A percentile compares a stretch with the other conserved stretches of the same genome.
Evolutionary conservation across 1,140 invertebrate genomes (phyloP).

Genomic region (Achroia grisella): DNA sequence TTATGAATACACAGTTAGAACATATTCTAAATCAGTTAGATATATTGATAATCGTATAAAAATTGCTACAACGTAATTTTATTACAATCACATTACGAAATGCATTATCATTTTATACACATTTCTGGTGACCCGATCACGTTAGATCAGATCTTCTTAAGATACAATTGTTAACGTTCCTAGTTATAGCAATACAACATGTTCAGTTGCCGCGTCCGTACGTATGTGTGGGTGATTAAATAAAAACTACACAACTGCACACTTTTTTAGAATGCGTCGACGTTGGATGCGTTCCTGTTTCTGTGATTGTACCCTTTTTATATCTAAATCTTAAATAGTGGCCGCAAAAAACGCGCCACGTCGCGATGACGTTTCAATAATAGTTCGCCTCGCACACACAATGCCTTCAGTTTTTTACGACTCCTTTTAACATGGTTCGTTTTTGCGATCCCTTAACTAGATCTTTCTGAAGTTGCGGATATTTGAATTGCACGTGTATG

Average conservation of each 20-base stretch:
- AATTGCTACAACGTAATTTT: too few species aligned
- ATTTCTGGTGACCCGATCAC: too few species aligned
- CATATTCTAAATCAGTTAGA: too few species aligned
- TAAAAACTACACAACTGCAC: slow-evolving; percentile 39
- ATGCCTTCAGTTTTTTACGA: slow-evolving; percentile 13
- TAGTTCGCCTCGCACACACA: slow-evolving; percentile 21
- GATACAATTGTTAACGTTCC: slow-evolving; percentile 6
- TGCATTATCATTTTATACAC: too few species aligned
- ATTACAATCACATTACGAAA: too few species aligned
- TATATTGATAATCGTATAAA: too few species aligned
- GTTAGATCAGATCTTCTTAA: neutral
- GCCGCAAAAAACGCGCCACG: slow-evolving; percentile 25
- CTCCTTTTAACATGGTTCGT: neutral
- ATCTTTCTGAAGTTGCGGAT: neutral
- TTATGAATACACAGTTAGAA: too few species aligned
- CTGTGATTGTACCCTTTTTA: slow-evolving; percentile 27
- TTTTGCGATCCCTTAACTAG: slow-evolving; percentile 12
- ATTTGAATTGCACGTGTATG: neutral
- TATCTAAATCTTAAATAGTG: slow-evolving; percentile 7
- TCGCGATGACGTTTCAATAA: slow-evolving; percentile 47
- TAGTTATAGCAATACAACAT: too few species aligned
- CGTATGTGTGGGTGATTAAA: neutral
- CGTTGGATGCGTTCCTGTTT: slow-evolving; percentile 7
- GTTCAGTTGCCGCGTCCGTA: neutral
- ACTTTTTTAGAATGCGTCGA: slow-evolving; percentile 20